A percentile compares a stretch with the other conserved stretches of the same genome.
These are phyloP conservation scores for Xanthostigma xanthostigma DNA, from an alignment of 2,888 invertebrate genomes.

Conservation along the genomic window DNA sequence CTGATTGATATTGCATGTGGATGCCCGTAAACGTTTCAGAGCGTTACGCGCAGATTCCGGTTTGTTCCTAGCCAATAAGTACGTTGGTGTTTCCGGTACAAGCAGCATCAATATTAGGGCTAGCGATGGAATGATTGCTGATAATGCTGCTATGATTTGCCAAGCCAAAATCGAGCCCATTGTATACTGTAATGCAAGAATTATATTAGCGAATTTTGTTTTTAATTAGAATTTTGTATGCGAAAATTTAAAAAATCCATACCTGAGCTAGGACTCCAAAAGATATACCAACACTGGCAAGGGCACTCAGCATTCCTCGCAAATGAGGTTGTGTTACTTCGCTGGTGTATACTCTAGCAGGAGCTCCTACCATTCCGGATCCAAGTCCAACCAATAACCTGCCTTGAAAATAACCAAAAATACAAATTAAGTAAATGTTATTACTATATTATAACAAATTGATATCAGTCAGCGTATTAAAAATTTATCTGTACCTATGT, in stretches of 20 bases:
- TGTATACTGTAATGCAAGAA: conserved; percentile 33
- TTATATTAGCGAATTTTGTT: not conserved
- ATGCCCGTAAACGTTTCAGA: conserved; percentile 41
- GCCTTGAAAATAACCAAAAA: conserved; percentile 16
- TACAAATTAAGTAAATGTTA: not conserved
- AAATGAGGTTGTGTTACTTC: conserved; percentile 59
- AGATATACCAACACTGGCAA: conserved; percentile 57
- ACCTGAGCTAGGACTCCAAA: conserved; percentile 48
- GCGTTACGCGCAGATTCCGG: conserved; percentile 43
- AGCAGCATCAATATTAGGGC: conserved; percentile 43
- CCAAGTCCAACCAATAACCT: conserved; percentile 52
- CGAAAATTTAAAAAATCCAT: not conserved
- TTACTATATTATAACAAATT: not conserved
- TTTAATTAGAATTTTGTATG: not conserved
- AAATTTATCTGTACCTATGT: conserved; percentile 32
- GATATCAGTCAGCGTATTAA: not conserved
- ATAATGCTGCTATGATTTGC: conserved; percentile 47
- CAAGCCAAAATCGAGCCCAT: conserved; percentile 45
- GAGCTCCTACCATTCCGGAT: conserved; percentile 58
- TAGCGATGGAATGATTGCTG: conserved; percentile 41
- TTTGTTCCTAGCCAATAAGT: conserved; percentile 43
- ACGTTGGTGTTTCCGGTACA: conserved; percentile 60
- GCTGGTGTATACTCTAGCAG: conserved; percentile 52
- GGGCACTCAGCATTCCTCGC: conserved; percentile 56
- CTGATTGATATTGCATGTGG: conserved; percentile 42